Evolutionary conservation across 2,113 vertebrate species (phyloP).

Genomic region (Aspidoscelis tigris): DNA sequence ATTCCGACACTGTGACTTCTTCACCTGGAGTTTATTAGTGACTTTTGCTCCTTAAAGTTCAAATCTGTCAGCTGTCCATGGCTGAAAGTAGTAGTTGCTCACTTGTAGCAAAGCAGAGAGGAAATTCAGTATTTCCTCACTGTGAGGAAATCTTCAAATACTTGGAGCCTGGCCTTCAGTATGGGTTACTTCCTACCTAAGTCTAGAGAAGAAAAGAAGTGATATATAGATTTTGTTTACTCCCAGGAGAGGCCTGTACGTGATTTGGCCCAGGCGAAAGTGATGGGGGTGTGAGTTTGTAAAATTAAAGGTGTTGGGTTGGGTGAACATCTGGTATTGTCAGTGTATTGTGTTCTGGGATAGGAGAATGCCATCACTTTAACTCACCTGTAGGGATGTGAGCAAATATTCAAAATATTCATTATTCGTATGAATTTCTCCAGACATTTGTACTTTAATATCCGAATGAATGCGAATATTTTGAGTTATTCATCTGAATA

Average conservation of each 20-base stretch:
- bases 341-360: not conserved
- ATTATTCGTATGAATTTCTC: no score
- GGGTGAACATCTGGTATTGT: not conserved
- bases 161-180: not conserved
- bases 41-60: not conserved
- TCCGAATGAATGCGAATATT: no score
- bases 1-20: no score
- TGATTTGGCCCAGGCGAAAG: not conserved
- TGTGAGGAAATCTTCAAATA: not conserved
- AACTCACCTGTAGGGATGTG: no score
- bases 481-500: no score
- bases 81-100: not conserved
- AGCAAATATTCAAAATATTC: no score
- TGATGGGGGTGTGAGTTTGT: not conserved
- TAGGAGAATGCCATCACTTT: no score
- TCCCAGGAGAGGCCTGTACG: not conserved
- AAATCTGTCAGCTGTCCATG: not conserved
- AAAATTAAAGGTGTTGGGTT: not conserved
- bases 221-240: no score
- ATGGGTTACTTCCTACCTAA: no score
- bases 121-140: no score
- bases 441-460: no score
- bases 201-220: no score
- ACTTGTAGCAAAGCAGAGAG: not conserved
- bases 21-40: not conserved